phyloP scores from a whole-genome alignment of 2,797 vertebrate genomes.

The Ciconia nigra region DNA sequence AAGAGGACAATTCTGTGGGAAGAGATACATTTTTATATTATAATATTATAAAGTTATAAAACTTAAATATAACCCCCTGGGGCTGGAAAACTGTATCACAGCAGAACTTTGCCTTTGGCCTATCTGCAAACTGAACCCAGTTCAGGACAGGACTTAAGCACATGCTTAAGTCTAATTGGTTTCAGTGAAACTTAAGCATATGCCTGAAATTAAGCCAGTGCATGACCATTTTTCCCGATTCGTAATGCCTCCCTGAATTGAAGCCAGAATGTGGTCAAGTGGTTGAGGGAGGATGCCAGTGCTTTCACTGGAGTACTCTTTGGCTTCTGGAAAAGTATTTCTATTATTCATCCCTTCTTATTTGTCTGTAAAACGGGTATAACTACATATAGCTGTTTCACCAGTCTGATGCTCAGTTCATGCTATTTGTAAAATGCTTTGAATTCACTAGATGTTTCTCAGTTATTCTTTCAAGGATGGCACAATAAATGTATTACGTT shows the following conservation, averaged over 20 bases:
- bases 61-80: constrained; percentile 49
- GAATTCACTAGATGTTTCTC: not conserved
- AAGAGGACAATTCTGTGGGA: constrained; percentile 36
- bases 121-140: not conserved
- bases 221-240: constrained; percentile 57
- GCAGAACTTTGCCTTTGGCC: constrained; percentile 35
- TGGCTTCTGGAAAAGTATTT: constrained; percentile 31
- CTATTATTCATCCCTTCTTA: constrained; percentile 21
- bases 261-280: constrained; percentile 32
- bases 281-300: constrained; percentile 1
- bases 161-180: constrained; percentile 46
- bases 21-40: constrained; percentile 31
- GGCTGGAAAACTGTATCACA: constrained; percentile 35
- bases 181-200: constrained; percentile 61
- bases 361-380: not conserved
- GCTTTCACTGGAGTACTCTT: constrained; percentile 2
- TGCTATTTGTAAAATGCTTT: not conserved
- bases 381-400: not conserved
- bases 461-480: not conserved
- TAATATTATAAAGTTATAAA: constrained; percentile 32
- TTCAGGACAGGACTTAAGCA: constrained; percentile 31
- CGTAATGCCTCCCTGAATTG: constrained; percentile 50
- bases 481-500: not conserved
- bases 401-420: not conserved
- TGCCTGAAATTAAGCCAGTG: constrained; percentile 57